A percentile compares a stretch with the other conserved stretches of the same genome.
Evolutionary conservation across 1,140 invertebrate species (phyloP).

Genomic region (Octopus bimaculoides): DNA sequence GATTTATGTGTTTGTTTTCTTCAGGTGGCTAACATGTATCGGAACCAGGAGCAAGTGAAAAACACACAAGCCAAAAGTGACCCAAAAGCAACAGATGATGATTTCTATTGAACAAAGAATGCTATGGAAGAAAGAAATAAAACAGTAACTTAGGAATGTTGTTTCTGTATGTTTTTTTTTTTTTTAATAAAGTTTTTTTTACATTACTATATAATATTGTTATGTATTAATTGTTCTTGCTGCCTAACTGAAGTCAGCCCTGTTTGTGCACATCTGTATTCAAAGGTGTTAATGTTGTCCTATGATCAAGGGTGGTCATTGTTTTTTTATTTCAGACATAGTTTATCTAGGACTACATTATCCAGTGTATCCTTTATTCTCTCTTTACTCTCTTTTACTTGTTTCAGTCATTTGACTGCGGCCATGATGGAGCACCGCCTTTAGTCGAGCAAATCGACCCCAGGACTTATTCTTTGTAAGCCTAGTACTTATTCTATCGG

Average conservation of each 20-base stretch:
- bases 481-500: too few species aligned
- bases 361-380: too few species aligned
- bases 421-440: too few species aligned
- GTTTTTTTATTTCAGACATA: too few species aligned
- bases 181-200: background rate
- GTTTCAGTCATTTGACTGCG: too few species aligned
- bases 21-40: slow-evolving; percentile 74
- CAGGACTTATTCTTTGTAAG: too few species aligned
- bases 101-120: slow-evolving; percentile 43
- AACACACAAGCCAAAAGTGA: slow-evolving; percentile 63
- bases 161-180: background rate
- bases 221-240: background rate
- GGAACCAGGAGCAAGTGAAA: slow-evolving; percentile 87
- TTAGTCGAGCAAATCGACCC: too few species aligned
- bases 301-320: background rate
- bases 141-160: background rate
- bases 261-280: background rate
- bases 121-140: slow-evolving; percentile 19
- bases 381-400: too few species aligned
- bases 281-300: background rate
- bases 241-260: background rate
- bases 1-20: slow-evolving; percentile 22
- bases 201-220: background rate
- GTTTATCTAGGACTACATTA: too few species aligned
- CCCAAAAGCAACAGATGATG: slow-evolving; percentile 37